A percentile compares a stretch with the other conserved stretches of the same genome.
These are phyloP conservation scores for Dryobota labecula DNA, from an alignment of 2,888 invertebrate species.

Conservation along the genomic window DNA sequence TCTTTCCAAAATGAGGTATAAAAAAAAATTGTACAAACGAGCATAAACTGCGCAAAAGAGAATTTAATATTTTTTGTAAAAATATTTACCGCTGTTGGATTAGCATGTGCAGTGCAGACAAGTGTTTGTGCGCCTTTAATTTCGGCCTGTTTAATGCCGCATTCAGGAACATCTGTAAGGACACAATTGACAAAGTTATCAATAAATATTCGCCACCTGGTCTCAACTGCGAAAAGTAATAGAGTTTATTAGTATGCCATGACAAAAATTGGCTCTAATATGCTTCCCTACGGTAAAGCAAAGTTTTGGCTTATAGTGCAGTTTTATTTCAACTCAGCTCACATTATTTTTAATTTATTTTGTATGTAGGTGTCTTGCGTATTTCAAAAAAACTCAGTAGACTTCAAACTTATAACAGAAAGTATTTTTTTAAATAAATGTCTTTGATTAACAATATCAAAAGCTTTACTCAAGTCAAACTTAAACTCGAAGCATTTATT, in stretches of 20 bases:
- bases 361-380: not conserved
- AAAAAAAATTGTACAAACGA: not conserved
- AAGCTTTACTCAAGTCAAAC: not conserved
- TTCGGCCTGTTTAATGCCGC: slow-evolving; percentile 94
- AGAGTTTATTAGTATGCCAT: too few species aligned
- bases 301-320: not conserved
- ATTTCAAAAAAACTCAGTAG: not conserved
- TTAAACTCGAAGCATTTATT: not conserved
- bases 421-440: not conserved
- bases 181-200: not conserved
- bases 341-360: not conserved
- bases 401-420: not conserved
- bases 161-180: slow-evolving; percentile 94
- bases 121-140: slow-evolving; percentile 94
- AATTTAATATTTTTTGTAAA: not conserved
- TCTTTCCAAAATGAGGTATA: not conserved
- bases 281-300: slow-evolving; percentile 6
- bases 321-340: not conserved
- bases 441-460: slow-evolving; percentile 6
- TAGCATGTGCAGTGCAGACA: slow-evolving; percentile 95
- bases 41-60: not conserved
- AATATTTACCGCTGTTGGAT: slow-evolving; percentile 92
- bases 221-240: not conserved
- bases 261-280: not conserved
- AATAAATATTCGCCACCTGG: not conserved